Evolutionary conservation across 2,797 vertebrate species (phyloP).

Genomic region (Lophius americanus): DNA sequence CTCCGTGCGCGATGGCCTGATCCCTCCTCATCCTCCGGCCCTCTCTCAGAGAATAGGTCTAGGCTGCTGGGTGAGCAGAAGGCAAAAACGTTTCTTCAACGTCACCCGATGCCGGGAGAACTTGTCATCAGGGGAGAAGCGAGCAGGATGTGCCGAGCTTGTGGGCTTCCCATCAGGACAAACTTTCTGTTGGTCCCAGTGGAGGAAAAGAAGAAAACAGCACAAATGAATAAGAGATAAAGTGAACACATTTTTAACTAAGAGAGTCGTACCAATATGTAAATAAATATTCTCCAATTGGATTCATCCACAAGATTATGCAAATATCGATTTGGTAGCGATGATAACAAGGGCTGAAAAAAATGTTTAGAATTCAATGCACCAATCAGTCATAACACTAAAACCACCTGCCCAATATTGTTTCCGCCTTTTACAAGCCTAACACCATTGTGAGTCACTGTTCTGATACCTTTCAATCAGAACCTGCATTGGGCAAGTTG

Average conservation of each 20-base stretch:
- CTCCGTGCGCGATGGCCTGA: not conserved
- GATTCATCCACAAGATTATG: not conserved
- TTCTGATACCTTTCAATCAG: no score
- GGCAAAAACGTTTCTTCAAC: constrained; percentile 89
- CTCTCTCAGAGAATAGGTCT: constrained; percentile 81
- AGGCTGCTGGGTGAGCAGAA: constrained; percentile 90
- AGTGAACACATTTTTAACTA: no score
- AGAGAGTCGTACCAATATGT: no score
- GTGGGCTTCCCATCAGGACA: constrained; percentile 82
- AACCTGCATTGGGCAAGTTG: no score
- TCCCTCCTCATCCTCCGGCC: not conserved
- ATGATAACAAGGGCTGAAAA: no score
- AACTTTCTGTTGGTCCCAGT: constrained; percentile 78
- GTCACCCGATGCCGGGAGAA: constrained; percentile 89
- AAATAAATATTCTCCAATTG: not conserved
- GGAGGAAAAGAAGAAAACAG: no score
- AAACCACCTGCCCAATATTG: no score
- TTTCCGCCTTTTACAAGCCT: no score
- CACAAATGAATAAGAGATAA: not conserved
- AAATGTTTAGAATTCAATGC: no score
- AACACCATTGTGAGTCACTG: no score
- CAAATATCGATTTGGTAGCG: not conserved
- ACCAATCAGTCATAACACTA: no score
- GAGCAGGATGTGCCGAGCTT: constrained; percentile 90
- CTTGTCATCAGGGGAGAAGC: constrained; percentile 94